A percentile compares a stretch with the other conserved stretches of the same genome.
Evolutionary conservation across 2,113 vertebrate genomes (phyloP).

Genomic region (Indicator indicator): DNA sequence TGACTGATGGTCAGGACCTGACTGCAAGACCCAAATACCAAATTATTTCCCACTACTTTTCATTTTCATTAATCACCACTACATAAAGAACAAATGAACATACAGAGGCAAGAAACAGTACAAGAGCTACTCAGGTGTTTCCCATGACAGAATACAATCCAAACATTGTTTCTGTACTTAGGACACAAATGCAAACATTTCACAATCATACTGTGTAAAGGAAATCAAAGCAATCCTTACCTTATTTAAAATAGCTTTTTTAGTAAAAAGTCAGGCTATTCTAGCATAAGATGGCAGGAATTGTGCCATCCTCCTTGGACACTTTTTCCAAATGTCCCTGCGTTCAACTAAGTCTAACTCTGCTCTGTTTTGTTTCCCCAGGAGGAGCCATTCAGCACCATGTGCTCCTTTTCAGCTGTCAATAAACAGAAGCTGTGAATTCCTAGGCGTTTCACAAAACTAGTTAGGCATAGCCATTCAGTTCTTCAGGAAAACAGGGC

Average conservation of each 20-base stretch:
- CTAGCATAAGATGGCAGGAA: conserved; percentile 67
- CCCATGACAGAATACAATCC: background rate
- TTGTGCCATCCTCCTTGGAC: conserved; percentile 52
- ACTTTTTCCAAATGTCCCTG: conserved; percentile 73
- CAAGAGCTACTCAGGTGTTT: conserved; percentile 11
- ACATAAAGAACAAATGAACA: conserved; percentile 3
- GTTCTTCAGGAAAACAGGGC: conserved; percentile 80
- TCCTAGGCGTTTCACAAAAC: conserved; percentile 77
- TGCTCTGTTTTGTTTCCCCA: conserved; percentile 77
- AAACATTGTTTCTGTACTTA: conserved; percentile 50
- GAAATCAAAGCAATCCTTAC: conserved; percentile 58
- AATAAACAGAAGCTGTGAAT: conserved; percentile 81
- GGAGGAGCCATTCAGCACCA: conserved; percentile 78
- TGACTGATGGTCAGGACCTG: background rate
- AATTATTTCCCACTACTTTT: conserved; percentile 5
- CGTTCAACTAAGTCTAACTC: conserved; percentile 77
- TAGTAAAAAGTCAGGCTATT: conserved; percentile 46
- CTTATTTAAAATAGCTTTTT: conserved; percentile 12
- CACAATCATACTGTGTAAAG: background rate
- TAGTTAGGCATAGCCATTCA: conserved; percentile 81
- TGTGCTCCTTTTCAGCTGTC: conserved; percentile 83
- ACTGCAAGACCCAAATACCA: background rate
- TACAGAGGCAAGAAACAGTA: background rate
- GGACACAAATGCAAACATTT: conserved; percentile 58
- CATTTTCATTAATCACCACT: background rate